phyloP scores from a whole-genome alignment of 2,113 vertebrate species.

The Oryzias curvinotus region DNA sequence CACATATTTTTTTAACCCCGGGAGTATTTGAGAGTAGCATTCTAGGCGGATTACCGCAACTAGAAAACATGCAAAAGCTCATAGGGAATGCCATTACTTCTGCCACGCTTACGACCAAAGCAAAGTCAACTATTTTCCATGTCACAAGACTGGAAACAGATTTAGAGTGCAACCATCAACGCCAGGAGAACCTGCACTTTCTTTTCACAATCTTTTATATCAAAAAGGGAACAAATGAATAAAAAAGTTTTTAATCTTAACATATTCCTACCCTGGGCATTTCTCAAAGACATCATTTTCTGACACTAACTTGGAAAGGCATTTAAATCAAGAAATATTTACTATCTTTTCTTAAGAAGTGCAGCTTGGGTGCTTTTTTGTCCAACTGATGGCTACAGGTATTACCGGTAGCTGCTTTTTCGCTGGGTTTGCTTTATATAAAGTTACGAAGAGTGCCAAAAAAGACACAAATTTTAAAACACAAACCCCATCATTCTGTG shows the following conservation, averaged over 20 bases:
- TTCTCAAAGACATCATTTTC: no score
- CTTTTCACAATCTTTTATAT: constrained; percentile 20
- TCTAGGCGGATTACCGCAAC: constrained; percentile 39
- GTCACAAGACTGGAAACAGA: constrained; percentile 8
- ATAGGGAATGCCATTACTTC: constrained; percentile 60
- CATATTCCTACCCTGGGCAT: no score
- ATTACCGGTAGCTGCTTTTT: constrained; percentile 13
- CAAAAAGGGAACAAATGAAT: not conserved
- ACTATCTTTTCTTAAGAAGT: not conserved
- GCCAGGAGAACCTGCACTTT: constrained; percentile 14
- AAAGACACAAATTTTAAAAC: not conserved
- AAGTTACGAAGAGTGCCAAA: constrained; percentile 15
- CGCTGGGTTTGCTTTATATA: constrained; percentile 24
- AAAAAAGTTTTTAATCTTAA: no score
- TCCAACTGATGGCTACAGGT: constrained; percentile 8
- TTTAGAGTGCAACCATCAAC: constrained; percentile 13
- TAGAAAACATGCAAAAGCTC: constrained; percentile 32
- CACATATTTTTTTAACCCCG: constrained; percentile 16
- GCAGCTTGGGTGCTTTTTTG: constrained; percentile 18
- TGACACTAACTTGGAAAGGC: not conserved
- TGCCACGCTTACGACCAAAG: constrained; percentile 35
- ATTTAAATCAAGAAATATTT: not conserved
- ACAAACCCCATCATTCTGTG: constrained; percentile 2
- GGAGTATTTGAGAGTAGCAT: constrained; percentile 38
- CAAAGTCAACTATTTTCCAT: constrained; percentile 46